These are phyloP conservation scores for Napeogenes inachia DNA, from an alignment of 2,888 invertebrate genomes.

Conservation along the genomic window DNA sequence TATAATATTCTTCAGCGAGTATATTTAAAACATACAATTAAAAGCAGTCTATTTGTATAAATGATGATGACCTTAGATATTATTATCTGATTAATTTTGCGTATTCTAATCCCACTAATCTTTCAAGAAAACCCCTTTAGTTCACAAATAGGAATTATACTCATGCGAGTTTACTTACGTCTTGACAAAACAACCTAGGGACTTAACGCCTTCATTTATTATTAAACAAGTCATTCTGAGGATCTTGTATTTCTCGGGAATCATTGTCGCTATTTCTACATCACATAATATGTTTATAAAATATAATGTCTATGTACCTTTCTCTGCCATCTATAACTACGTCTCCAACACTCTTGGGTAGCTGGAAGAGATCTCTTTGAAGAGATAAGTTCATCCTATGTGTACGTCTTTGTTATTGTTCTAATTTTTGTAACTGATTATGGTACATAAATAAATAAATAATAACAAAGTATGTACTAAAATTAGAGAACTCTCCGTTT, in stretches of 20 bases:
- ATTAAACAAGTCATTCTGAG: constrained; percentile 30
- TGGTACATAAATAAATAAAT: no score
- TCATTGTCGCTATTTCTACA: constrained; percentile 36
- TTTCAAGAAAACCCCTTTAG: neutral
- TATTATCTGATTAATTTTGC: no score
- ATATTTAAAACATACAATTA: neutral
- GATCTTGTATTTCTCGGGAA: constrained; percentile 45
- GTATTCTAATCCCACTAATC: no score
- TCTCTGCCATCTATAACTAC: no score
- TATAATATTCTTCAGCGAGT: neutral
- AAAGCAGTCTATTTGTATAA: neutral
- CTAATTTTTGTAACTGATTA: no score
- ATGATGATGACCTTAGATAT: no score
- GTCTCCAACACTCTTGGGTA: no score
- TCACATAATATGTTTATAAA: no score
- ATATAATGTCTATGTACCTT: no score
- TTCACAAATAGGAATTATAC: neutral
- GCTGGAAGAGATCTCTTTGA: no score
- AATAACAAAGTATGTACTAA: constrained; percentile 48
- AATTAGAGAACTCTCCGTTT: constrained; percentile 53
- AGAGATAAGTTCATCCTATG: no score
- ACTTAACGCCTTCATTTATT: constrained; percentile 19
- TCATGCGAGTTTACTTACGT: neutral
- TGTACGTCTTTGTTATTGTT: no score
- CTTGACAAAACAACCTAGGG: neutral